Evolutionary conservation across 2,113 vertebrate species (phyloP), one percentile per base, ranked within the genome.

Genomic region (Eurystomus gularis): DNA sequence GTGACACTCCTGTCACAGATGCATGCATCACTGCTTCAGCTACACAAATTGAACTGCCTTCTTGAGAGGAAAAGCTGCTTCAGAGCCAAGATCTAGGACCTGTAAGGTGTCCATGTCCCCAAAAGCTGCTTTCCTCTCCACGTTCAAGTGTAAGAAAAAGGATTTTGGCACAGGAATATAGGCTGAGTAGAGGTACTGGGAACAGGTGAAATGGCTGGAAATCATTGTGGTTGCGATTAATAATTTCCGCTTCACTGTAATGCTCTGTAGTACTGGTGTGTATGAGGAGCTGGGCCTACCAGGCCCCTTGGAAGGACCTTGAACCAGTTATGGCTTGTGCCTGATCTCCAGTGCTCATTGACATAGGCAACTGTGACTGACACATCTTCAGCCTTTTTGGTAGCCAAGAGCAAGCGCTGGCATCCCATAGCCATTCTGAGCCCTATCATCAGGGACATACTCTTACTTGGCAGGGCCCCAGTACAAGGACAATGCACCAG

Each of bases 361-460:
- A n/a, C 19, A 26, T 0, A 0, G 31, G 19, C 48, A 29, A 10
- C 12, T 33, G 69, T 29, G 52, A 49, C 49, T 44, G 31, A 44
- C 20, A 11, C 7, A 25, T 42, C 26, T 86, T 51, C 1, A 1
- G 26, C 26, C 39, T 21, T 3, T 61, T 46, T 39, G 26, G 51
- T 39, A 39, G 76, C 26, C 65, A 82, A 86, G 72, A 65, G 60
- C 44, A 68, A 92, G 80, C 7, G 2, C 31, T 24, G 76, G 60
- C 46, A 65, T 49, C 33, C 37, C 75, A 29, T 0, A 0, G 49
- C 24, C 1, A 0, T 66, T 54, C 37, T 42, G 40, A 95, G 40
- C 58, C 11, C 42, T 44, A 44, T 60, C 42, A 5, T 31, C 16
- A 14, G 0, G 17, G 70, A 20, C 0, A 0, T 48, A 14, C 10